These are phyloP conservation scores for Limulus polyphemus DNA, from an alignment of 2,888 invertebrate genomes.

Conservation along the genomic window DNA sequence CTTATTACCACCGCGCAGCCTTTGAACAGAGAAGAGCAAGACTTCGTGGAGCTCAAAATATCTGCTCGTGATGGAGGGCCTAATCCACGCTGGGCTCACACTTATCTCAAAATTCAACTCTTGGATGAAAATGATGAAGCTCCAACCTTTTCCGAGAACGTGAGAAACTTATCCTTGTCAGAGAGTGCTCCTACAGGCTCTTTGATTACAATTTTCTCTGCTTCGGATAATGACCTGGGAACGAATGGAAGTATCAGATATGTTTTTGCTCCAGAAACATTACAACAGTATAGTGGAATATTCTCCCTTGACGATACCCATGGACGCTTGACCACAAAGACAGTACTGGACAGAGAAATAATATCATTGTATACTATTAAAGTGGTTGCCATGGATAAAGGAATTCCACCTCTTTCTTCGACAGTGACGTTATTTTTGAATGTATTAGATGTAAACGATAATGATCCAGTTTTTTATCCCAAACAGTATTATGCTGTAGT, in stretches of 20 bases:
- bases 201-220: conserved; percentile 66
- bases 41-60: conserved; percentile 73
- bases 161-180: conserved; percentile 59
- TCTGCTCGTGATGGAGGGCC: conserved; percentile 87
- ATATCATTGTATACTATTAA: conserved; percentile 62
- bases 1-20: conserved; percentile 68
- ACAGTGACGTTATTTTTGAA: conserved; percentile 70
- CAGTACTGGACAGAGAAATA: conserved; percentile 64
- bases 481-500: conserved; percentile 66
- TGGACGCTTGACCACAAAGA: conserved; percentile 66
- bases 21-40: conserved; percentile 71
- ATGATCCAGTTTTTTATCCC: conserved; percentile 83
- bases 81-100: conserved; percentile 82
- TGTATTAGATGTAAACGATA: conserved; percentile 81
- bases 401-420: conserved; percentile 63
- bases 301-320: conserved; percentile 57
- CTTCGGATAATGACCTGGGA: conserved; percentile 82
- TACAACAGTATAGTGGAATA: conserved; percentile 66
- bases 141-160: conserved; percentile 57
- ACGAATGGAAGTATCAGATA: conserved; percentile 84
- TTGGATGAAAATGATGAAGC: conserved; percentile 90
- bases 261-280: conserved; percentile 59
- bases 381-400: conserved; percentile 82
- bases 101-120: conserved; percentile 75
- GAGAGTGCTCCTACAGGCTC: conserved; percentile 69